Conservation (phyloP, 2,797 vertebrate genomes). For the Kryptopterus vitreolus region DNA sequence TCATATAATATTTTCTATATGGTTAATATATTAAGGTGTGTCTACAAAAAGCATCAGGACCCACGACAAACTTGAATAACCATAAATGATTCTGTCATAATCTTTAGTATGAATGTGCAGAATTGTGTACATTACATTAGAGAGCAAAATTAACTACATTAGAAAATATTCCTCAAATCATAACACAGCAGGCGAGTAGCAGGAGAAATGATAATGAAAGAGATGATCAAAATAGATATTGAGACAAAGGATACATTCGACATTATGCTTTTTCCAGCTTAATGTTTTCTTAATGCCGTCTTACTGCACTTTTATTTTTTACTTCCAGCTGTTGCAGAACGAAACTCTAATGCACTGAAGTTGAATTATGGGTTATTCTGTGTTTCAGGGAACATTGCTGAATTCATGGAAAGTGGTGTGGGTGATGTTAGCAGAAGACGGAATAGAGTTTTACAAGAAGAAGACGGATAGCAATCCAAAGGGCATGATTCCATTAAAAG, state of each 20-base stretch:
- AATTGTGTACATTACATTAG: background rate
- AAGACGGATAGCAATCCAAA: constrained; percentile 90
- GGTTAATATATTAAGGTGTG: background rate
- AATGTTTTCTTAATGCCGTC: background rate
- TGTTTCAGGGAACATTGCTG: constrained; percentile 84
- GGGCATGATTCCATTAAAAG: constrained; percentile 94
- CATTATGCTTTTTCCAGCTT: background rate
- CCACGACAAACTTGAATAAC: background rate
- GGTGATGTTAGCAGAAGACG: constrained; percentile 91
- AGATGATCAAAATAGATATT: background rate
- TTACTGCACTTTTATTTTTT: background rate
- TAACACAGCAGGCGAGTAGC: background rate
- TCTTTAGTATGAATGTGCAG: no score
- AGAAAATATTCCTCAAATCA: no score
- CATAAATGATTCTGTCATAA: no score
- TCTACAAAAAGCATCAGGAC: background rate
- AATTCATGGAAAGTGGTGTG: constrained; percentile 93
- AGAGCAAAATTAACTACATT: no score
- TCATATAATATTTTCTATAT: background rate
- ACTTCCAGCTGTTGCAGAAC: background rate
- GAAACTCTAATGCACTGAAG: background rate
- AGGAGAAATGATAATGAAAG: background rate
- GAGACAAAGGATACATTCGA: background rate
- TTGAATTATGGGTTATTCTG: background rate
- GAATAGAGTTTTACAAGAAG: constrained; percentile 90